These are phyloP conservation scores for Bambusicola thoracicus DNA, from an alignment of 2,113 vertebrate species.

Conservation along the genomic window DNA sequence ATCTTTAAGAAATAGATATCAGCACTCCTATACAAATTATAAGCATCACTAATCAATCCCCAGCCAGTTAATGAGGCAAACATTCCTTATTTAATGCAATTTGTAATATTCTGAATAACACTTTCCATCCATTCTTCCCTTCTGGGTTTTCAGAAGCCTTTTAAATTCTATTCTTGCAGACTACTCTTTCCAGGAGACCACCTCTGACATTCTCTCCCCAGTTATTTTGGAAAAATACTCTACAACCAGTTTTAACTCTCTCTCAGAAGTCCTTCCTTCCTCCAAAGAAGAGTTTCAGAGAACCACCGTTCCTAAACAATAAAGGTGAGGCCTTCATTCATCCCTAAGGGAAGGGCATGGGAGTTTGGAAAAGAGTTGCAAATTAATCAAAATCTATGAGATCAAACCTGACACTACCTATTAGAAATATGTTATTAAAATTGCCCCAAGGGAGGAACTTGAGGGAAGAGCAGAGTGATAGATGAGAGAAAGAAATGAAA, in stretches of 20 bases:
- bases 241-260: not conserved
- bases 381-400: conserved; percentile 37
- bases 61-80: not conserved
- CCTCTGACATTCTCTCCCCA: not conserved
- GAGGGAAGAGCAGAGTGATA: not conserved
- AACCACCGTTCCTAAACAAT: not conserved
- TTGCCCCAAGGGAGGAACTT: conserved; percentile 7
- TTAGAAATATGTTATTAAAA: conserved; percentile 38
- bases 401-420: conserved; percentile 14
- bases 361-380: conserved; percentile 1
- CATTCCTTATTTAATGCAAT: not conserved
- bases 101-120: not conserved
- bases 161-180: not conserved
- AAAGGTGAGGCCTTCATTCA: not conserved
- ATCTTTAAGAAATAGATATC: not conserved
- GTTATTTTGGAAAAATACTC: not conserved
- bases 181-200: not conserved
- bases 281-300: not conserved
- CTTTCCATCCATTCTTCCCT: not conserved
- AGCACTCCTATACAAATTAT: not conserved
- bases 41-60: not conserved
- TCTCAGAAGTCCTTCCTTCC: not conserved
- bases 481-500: not conserved
- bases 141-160: not conserved
- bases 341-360: not conserved